phyloP scores from a whole-genome alignment of 1,140 invertebrate species.

The Brachionus rotundiformis region DNA sequence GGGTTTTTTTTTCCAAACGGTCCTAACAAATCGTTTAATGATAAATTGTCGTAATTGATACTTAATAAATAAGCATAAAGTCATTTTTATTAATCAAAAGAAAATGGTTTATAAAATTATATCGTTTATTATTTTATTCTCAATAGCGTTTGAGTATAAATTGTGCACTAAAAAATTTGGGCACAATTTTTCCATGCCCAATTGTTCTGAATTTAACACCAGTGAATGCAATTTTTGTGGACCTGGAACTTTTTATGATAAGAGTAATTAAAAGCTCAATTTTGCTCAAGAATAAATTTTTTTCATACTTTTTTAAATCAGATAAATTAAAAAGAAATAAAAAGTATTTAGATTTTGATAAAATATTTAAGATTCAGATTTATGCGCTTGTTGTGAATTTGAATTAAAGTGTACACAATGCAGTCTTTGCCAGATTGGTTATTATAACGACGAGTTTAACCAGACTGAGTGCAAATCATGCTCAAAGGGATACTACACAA shows the following conservation, averaged over 20 bases:
- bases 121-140: neutral
- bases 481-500: neutral
- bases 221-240: constrained; percentile 36
- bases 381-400: neutral
- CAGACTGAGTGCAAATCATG: constrained; percentile 39
- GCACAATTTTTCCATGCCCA: neutral
- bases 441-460: constrained; percentile 20
- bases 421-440: neutral
- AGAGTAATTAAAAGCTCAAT: neutral
- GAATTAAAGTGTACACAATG: neutral
- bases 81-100: neutral
- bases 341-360: neutral
- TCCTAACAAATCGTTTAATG: neutral
- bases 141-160: constrained; percentile 2
- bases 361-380: constrained; percentile 20
- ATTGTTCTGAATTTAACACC: constrained; percentile 30
- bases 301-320: no score
- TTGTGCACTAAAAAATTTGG: neutral
- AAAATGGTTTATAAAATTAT: constrained; percentile 1
- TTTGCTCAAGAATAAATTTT: neutral
- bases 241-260: constrained; percentile 43
- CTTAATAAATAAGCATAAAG: neutral
- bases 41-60: neutral
- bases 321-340: no score
- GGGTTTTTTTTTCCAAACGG: neutral